Percentiles rank a stretch among this genome's conserved stretches.
phyloP scores from a whole-genome alignment of 2,888 invertebrate species.

The Torymus auratus region DNA sequence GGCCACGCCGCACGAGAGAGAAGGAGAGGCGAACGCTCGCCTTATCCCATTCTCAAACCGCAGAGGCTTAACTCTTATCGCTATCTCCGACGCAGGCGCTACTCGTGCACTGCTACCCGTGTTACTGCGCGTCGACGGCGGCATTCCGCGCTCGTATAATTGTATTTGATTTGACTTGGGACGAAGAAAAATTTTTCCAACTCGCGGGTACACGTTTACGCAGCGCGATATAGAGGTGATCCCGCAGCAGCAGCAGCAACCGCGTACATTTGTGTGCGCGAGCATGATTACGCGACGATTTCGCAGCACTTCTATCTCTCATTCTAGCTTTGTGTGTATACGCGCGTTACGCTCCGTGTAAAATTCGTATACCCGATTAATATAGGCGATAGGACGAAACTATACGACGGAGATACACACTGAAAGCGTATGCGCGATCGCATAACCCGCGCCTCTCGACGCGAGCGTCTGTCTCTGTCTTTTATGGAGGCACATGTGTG shows the following conservation, averaged over 20 bases:
- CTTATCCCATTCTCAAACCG: conserved; percentile 51
- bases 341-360: conserved; percentile 28
- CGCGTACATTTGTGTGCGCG: conserved; percentile 15
- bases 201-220: conserved; percentile 27
- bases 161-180: conserved; percentile 49
- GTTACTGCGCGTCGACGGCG: conserved; percentile 63
- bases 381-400: conserved; percentile 5
- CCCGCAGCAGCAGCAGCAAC: conserved; percentile 14
- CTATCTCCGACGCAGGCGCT: conserved; percentile 67
- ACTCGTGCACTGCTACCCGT: conserved; percentile 68
- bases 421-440: neutral
- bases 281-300: conserved; percentile 28
- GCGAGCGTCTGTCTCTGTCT: neutral
- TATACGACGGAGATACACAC: neutral
- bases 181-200: conserved; percentile 46
- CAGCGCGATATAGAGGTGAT: conserved; percentile 28
- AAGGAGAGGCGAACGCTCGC: conserved; percentile 27
- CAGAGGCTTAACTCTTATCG: conserved; percentile 68
- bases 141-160: conserved; percentile 31
- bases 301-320: neutral
- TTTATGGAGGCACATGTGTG: neutral
- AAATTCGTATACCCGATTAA: conserved; percentile 22
- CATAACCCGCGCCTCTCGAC: neutral
- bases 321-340: too few relatives aligned
- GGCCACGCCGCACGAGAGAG: neutral